Evolutionary conservation across 1,140 invertebrate genomes (phyloP).

Genomic region (Eriosoma lanigerum): DNA sequence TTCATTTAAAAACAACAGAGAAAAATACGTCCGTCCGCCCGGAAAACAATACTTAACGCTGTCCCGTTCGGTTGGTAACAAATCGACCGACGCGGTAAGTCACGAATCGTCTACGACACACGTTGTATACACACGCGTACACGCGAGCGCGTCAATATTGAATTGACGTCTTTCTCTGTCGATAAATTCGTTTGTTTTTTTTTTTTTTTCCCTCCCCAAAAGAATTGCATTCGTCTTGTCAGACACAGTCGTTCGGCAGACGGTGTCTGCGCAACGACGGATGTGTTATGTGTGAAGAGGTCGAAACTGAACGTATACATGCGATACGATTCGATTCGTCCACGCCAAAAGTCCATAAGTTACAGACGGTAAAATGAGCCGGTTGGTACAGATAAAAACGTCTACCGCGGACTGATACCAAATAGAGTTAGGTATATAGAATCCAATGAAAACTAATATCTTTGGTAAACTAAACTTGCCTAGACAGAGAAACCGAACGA

Average conservation of each 20-base stretch:
- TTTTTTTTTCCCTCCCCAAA: not conserved
- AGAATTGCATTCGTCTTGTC: constrained; percentile 35
- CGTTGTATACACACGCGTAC: not conserved
- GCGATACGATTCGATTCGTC: too few species aligned
- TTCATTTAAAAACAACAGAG: too few species aligned
- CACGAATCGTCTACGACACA: not conserved
- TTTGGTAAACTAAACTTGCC: not conserved
- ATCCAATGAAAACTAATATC: constrained; percentile 1
- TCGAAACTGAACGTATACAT: not conserved
- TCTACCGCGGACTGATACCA: not conserved
- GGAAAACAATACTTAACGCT: too few species aligned
- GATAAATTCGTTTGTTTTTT: not conserved
- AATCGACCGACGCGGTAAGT: too few species aligned
- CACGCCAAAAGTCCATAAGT: not conserved
- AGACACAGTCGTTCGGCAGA: not conserved
- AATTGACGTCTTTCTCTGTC: not conserved
- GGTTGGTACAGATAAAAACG: constrained; percentile 6
- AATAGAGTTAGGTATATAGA: not conserved
- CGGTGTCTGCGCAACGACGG: not conserved
- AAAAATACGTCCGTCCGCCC: too few species aligned
- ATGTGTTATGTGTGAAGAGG: not conserved
- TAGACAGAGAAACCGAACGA: not conserved
- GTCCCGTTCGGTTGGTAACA: too few species aligned
- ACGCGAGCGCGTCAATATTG: not conserved
- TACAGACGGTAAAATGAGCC: not conserved